These are phyloP conservation scores for Heteromurus nitidus DNA, from an alignment of 2,888 invertebrate species.

Conservation along the genomic window DNA sequence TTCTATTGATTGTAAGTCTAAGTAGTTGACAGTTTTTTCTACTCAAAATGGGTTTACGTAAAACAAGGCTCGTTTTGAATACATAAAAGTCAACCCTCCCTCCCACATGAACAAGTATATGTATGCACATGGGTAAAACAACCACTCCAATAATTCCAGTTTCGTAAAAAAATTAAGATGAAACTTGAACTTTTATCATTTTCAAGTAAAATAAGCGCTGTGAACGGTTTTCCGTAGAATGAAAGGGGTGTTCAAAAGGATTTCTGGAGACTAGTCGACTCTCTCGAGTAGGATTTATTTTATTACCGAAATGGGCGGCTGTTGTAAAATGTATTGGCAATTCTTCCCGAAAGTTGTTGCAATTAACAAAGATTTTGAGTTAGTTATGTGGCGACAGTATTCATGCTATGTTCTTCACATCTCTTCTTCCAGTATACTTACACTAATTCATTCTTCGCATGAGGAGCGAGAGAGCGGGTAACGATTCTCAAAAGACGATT, in stretches of 20 bases:
- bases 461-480: neutral
- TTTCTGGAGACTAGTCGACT: neutral
- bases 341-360: conserved; percentile 59
- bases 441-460: neutral
- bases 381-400: conserved; percentile 60
- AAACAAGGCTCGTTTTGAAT: no score
- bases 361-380: conserved; percentile 60
- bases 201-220: no score
- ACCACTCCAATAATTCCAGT: no score
- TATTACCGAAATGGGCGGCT: conserved; percentile 55
- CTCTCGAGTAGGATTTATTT: conserved; percentile 50
- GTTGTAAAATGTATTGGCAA: conserved; percentile 47
- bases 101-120: no score
- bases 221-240: no score
- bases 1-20: no score
- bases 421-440: conserved; percentile 2
- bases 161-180: no score
- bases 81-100: no score
- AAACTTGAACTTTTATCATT: no score
- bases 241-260: neutral
- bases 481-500: conserved; percentile 4
- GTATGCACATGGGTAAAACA: no score
- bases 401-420: neutral
- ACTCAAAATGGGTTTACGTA: no score
- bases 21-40: no score